Conservation (phyloP, 2,888 invertebrate genomes). For the Cephus runcator region DNA sequence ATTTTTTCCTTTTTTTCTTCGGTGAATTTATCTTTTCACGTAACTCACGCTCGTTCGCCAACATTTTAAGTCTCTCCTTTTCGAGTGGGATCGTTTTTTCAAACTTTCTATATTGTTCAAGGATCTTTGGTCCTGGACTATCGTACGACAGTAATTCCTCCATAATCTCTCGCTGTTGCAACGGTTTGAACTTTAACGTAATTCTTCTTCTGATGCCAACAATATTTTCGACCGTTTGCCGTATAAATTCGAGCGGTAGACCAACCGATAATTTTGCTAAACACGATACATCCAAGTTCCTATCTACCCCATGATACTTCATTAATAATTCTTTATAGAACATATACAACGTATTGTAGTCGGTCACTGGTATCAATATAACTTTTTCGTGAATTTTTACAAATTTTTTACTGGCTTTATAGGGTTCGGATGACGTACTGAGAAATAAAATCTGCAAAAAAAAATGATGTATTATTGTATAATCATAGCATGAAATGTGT, state of each 20-base stretch:
- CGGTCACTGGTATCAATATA: slow-evolving; percentile 69
- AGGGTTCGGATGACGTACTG: slow-evolving; percentile 77
- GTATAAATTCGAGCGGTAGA: slow-evolving; percentile 69
- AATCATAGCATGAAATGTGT: not conserved
- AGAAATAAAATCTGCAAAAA: slow-evolving; percentile 68
- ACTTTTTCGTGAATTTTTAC: slow-evolving; percentile 71
- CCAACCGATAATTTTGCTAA: slow-evolving; percentile 69
- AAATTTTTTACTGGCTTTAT: slow-evolving; percentile 59
- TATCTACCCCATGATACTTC: slow-evolving; percentile 70
- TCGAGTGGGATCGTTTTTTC: slow-evolving; percentile 38
- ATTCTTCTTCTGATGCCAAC: slow-evolving; percentile 68
- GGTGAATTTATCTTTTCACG: slow-evolving; percentile 4
- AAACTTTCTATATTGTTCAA: slow-evolving; percentile 39
- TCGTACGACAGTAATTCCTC: slow-evolving; percentile 62
- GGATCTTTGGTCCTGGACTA: slow-evolving; percentile 25
- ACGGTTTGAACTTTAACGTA: slow-evolving; percentile 68
- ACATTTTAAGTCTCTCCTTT: slow-evolving; percentile 27
- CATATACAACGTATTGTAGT: slow-evolving; percentile 71
- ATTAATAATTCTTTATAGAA: slow-evolving; percentile 70
- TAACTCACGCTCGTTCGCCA: slow-evolving; percentile 18
- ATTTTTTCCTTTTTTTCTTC: slow-evolving; percentile 13
- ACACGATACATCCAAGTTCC: slow-evolving; percentile 71
- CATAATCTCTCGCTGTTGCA: slow-evolving; percentile 68
- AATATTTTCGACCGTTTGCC: slow-evolving; percentile 63
- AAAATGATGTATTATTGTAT: not conserved